Conservation (phyloP, 1,140 invertebrate species). For the Aphis gossypii region DNA sequence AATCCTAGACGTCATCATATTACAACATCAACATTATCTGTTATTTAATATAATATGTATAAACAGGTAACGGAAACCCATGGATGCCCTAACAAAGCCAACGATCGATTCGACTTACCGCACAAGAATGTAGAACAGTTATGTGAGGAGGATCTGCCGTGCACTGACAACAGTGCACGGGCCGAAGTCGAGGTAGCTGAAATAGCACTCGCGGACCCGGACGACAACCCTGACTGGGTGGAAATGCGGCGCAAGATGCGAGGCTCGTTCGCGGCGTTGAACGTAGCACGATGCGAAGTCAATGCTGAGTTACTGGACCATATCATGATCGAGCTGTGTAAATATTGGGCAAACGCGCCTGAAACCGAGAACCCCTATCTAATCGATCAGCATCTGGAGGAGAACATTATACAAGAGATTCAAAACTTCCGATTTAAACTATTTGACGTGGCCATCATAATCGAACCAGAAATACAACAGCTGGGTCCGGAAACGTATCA, state of each 20-base stretch:
- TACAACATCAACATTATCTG: neutral
- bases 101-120: neutral
- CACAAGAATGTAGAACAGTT: neutral
- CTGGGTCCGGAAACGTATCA: neutral
- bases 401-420: constrained; percentile 30
- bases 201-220: constrained; percentile 24
- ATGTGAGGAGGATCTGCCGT: neutral
- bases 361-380: neutral
- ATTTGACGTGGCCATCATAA: neutral
- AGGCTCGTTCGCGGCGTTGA: neutral
- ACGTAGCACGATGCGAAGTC: neutral
- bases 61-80: neutral
- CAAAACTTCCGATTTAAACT: constrained; percentile 13
- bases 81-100: neutral
- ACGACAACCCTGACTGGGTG: constrained; percentile 41
- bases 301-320: neutral
- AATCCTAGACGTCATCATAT: neutral
- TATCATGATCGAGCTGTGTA: constrained; percentile 36
- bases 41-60: neutral
- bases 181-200: neutral
- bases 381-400: neutral
- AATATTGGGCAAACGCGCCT: neutral
- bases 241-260: constrained; percentile 36
- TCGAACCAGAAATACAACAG: neutral
- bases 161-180: neutral